These are phyloP conservation scores for Nothoprocta pentlandii DNA, from an alignment of 2,113 vertebrate genomes.

Conservation along the genomic window DNA sequence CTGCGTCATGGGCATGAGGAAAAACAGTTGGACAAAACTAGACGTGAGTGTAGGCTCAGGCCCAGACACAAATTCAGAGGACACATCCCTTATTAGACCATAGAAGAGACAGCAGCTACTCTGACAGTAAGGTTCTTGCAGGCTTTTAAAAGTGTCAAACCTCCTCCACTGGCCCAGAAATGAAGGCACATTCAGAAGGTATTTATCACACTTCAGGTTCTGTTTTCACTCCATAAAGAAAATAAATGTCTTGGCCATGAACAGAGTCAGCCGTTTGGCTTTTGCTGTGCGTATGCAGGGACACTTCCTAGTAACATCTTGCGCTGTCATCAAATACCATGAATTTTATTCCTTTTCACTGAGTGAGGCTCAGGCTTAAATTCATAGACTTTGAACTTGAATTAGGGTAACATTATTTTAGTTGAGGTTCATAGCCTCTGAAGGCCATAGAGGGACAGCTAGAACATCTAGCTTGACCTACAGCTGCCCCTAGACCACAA, in stretches of 20 bases:
- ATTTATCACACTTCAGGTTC: constrained; percentile 19
- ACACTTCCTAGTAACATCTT: constrained; percentile 47
- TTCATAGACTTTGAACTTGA: constrained; percentile 49
- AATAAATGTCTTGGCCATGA: constrained; percentile 32
- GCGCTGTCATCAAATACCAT: constrained; percentile 67
- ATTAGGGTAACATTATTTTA: constrained; percentile 59
- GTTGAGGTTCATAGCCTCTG: constrained; percentile 34
- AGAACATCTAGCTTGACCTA: constrained; percentile 15
- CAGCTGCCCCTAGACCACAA: constrained; percentile 3
- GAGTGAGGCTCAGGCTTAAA: constrained; percentile 27
- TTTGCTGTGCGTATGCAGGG: neutral
- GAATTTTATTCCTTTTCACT: constrained; percentile 45
- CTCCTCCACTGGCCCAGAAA: neutral
- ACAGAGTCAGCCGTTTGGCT: constrained; percentile 30
- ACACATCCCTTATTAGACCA: neutral
- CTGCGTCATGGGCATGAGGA: neutral
- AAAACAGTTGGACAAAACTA: neutral
- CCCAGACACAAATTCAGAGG: neutral
- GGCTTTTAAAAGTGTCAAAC: neutral
- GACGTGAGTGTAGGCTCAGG: neutral
- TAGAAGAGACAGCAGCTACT: neutral
- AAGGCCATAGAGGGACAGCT: constrained; percentile 18
- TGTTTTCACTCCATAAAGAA: constrained; percentile 50
- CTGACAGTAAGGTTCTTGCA: neutral
- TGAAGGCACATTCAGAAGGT: constrained; percentile 23